Percentiles rank a stretch among this genome's conserved stretches.
These are phyloP conservation scores for Karalla daura DNA, from an alignment of 2,797 vertebrate genomes.

Conservation along the genomic window DNA sequence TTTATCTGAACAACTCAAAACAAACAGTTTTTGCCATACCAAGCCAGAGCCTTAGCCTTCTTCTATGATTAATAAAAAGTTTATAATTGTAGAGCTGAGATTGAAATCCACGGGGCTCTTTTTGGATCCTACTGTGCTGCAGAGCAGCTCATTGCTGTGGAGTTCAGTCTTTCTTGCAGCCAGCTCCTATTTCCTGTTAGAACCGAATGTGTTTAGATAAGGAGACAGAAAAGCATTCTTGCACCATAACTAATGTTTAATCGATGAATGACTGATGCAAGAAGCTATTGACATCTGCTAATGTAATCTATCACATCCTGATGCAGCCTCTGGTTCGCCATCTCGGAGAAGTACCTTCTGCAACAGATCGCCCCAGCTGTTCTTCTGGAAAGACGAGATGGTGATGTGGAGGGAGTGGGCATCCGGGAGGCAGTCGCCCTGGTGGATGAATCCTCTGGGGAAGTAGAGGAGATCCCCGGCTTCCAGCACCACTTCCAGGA, in stretches of 20 bases:
- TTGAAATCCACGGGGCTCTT: background rate
- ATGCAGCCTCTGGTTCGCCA: background rate
- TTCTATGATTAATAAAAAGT: background rate
- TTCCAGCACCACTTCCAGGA: slow-evolving; percentile 92
- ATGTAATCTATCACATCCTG: background rate
- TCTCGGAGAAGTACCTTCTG: slow-evolving; percentile 78
- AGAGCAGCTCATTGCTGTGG: background rate
- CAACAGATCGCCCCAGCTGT: slow-evolving; percentile 94
- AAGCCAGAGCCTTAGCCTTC: background rate
- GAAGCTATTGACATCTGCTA: background rate
- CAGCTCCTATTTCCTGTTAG: background rate
- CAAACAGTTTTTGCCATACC: background rate
- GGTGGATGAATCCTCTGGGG: slow-evolving; percentile 95
- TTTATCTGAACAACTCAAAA: background rate
- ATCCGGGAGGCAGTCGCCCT: slow-evolving; percentile 90
- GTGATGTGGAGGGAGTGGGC: slow-evolving; percentile 94
- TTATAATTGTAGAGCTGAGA: background rate
- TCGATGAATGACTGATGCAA: background rate
- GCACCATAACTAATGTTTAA: background rate
- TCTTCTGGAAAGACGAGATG: slow-evolving; percentile 94
- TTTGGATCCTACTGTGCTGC: background rate
- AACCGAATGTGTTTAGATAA: background rate
- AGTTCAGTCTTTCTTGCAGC: background rate
- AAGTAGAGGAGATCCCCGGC: slow-evolving; percentile 96
- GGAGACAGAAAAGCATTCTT: background rate